Percentiles rank a stretch among this genome's conserved stretches.
Evolutionary conservation across 2,797 vertebrate species (phyloP).

Genomic region (Anabacerthia variegaticeps): DNA sequence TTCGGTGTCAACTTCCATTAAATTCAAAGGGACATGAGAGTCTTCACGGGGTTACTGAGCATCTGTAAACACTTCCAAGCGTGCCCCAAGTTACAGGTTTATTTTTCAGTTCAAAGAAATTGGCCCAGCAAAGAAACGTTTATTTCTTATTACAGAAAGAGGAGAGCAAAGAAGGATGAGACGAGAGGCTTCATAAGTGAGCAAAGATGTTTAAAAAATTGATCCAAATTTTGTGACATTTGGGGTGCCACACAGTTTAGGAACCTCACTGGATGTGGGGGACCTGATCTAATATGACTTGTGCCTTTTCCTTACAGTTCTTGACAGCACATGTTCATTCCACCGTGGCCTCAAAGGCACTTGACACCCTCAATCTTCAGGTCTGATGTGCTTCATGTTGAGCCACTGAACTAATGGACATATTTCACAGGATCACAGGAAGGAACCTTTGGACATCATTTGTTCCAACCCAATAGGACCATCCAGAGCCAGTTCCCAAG

Average conservation of each 20-base stretch:
- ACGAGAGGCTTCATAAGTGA: not conserved
- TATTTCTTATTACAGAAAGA: not conserved
- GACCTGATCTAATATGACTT: not conserved
- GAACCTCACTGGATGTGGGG: accelerated
- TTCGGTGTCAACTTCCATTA: constrained; percentile 36
- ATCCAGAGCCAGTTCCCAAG: not conserved
- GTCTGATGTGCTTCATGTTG: not conserved
- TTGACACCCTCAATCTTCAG: not conserved
- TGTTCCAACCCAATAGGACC: not conserved
- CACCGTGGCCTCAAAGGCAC: not conserved
- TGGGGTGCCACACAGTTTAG: not conserved
- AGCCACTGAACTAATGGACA: not conserved
- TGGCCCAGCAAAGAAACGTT: not conserved
- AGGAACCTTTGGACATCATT: not conserved
- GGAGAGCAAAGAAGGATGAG: not conserved
- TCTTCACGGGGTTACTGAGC: constrained; percentile 41
- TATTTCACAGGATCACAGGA: not conserved
- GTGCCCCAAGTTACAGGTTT: constrained; percentile 20
- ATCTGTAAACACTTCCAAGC: constrained; percentile 48
- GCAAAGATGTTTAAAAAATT: not conserved
- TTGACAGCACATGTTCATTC: not conserved
- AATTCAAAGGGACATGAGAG: constrained; percentile 33
- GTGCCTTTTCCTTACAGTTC: not conserved
- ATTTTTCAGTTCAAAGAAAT: constrained; percentile 22
- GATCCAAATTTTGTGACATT: not conserved